Percentiles rank a stretch among this genome's conserved stretches.
These are phyloP conservation scores for Diarsia dahlii DNA, from an alignment of 2,888 invertebrate genomes.

Conservation along the genomic window DNA sequence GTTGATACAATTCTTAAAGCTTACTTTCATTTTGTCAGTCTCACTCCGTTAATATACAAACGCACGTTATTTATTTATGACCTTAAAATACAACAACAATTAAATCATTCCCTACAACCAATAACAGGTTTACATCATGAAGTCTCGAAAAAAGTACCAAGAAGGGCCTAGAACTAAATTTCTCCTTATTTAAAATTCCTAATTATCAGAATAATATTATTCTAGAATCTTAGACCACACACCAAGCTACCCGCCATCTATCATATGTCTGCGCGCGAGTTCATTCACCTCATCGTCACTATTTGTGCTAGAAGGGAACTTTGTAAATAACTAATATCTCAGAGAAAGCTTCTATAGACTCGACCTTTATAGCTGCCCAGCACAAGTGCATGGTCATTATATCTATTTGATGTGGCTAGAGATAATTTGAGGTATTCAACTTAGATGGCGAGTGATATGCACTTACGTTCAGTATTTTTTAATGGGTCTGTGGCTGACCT, in stretches of 20 bases:
- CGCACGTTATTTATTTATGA: not conserved
- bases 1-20: too few relatives aligned
- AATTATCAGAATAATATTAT: constrained; percentile 24
- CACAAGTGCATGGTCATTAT: constrained; percentile 50
- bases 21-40: not conserved
- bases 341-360: constrained; percentile 43
- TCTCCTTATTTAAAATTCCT: not conserved
- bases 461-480: not conserved
- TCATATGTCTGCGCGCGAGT: constrained; percentile 60
- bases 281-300: constrained; percentile 59
- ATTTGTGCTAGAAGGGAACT: constrained; percentile 62
- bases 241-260: constrained; percentile 12
- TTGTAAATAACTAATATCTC: constrained; percentile 35
- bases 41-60: not conserved
- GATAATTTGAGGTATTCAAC: constrained; percentile 44
- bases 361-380: constrained; percentile 55
- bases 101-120: not conserved
- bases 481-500: not conserved
- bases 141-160: not conserved
- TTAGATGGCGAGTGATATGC: not conserved
- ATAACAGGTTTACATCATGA: not conserved
- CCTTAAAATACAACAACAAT: not conserved
- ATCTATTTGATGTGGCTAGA: constrained; percentile 33
- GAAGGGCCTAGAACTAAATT: not conserved
- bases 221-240: constrained; percentile 57